Evolutionary conservation across 2,113 vertebrate species (phyloP).

Genomic region (Meriones unguiculatus): DNA sequence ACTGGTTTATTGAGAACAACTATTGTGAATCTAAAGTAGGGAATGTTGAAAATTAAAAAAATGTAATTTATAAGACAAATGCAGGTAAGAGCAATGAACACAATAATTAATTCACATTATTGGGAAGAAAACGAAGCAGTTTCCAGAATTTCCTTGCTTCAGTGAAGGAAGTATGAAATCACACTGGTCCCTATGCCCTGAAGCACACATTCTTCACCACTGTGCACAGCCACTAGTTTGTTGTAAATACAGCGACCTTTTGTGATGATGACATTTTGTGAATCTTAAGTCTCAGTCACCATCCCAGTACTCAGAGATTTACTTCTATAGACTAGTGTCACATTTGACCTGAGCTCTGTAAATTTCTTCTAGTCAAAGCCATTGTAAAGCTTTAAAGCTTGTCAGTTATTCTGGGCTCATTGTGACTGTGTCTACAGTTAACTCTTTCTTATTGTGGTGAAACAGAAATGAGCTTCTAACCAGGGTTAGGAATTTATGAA

Average conservation of each 20-base stretch:
- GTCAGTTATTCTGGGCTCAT: not conserved
- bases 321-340: not conserved
- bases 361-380: not conserved
- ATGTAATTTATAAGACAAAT: not conserved
- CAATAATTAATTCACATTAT: not conserved
- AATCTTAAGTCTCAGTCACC: not conserved
- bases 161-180: not conserved
- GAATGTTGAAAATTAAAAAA: not conserved
- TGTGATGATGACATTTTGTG: not conserved
- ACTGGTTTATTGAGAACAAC: not conserved
- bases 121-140: not conserved
- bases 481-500: not conserved
- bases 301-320: not conserved
- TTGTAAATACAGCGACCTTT: not conserved
- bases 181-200: not conserved
- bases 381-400: not conserved
- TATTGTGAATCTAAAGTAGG: not conserved
- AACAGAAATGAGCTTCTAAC: not conserved
- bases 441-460: not conserved
- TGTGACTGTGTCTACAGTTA: not conserved
- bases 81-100: not conserved
- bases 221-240: not conserved
- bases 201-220: not conserved
- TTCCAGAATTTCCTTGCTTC: not conserved
- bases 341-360: conserved; percentile 14